These are phyloP conservation scores for Neodiprion virginianus DNA, from an alignment of 1,140 invertebrate genomes.

Conservation along the genomic window DNA sequence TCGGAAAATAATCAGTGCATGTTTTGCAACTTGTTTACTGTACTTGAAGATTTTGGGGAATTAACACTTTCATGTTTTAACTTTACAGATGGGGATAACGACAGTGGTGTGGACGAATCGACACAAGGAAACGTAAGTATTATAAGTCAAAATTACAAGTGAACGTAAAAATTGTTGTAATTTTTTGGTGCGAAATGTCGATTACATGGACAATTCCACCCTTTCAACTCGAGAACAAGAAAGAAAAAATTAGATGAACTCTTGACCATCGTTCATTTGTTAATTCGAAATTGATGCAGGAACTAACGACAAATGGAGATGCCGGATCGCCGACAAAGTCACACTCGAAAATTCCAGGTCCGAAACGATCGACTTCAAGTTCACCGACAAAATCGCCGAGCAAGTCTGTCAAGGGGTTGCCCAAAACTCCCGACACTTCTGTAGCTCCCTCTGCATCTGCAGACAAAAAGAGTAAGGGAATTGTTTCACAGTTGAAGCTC, in stretches of 20 bases:
- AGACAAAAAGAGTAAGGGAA: conserved; percentile 78
- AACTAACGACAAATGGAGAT: conserved; percentile 67
- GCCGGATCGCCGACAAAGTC: conserved; percentile 68
- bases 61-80: conserved; percentile 29
- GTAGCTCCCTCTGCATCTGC: conserved; percentile 61
- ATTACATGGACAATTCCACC: not conserved
- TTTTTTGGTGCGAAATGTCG: too few relatives aligned
- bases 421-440: conserved; percentile 70
- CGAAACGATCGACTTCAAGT: conserved; percentile 58
- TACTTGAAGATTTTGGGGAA: not conserved
- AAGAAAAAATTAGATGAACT: not conserved
- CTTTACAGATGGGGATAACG: conserved; percentile 78
- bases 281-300: conserved; percentile 40
- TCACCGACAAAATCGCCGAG: conserved; percentile 68
- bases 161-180: not conserved
- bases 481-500: too few relatives aligned
- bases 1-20: conserved; percentile 9
- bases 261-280: not conserved
- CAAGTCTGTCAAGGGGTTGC: conserved; percentile 66
- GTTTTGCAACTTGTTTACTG: conserved; percentile 25
- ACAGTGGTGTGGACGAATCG: conserved; percentile 79
- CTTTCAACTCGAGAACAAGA: not conserved
- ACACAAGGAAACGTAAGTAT: conserved; percentile 76
- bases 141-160: not conserved
- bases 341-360: conserved; percentile 64